phyloP scores from a whole-genome alignment of 2,888 invertebrate genomes.

The Catocala nupta region DNA sequence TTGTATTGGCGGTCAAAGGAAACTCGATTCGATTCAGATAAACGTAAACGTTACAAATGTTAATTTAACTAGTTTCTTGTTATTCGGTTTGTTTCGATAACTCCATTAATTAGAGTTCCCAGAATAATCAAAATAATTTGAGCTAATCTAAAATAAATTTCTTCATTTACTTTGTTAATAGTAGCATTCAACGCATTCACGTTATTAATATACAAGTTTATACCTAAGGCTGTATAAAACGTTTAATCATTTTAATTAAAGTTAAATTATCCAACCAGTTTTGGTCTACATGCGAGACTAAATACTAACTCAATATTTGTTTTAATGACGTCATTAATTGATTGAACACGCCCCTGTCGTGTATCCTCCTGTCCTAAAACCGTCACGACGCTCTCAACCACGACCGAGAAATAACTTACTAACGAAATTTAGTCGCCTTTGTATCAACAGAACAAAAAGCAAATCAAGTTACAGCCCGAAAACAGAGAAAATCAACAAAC shows the following conservation, averaged over 20 bases:
- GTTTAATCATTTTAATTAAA: constrained; percentile 45
- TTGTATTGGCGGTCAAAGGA: constrained; percentile 60
- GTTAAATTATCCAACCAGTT: constrained; percentile 27
- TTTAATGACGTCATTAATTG: constrained; percentile 81
- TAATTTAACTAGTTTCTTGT: constrained; percentile 51
- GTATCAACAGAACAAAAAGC: constrained; percentile 79
- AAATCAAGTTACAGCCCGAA: constrained; percentile 85
- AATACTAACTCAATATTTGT: constrained; percentile 83
- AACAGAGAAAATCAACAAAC: constrained; percentile 86
- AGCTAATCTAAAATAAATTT: constrained; percentile 36
- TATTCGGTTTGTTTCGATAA: constrained; percentile 44
- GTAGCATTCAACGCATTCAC: constrained; percentile 16
- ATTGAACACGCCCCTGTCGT: constrained; percentile 74
- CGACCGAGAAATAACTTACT: constrained; percentile 68
- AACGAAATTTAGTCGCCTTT: constrained; percentile 84
- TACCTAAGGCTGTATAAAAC: constrained; percentile 28
- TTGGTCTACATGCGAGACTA: constrained; percentile 59
- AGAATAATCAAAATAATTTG: constrained; percentile 36
- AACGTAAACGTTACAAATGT: constrained; percentile 51
- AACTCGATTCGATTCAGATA: constrained; percentile 57
- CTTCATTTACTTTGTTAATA: constrained; percentile 42
- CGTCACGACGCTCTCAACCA: constrained; percentile 74
- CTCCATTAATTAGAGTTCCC: constrained; percentile 37
- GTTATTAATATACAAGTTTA: constrained; percentile 8
- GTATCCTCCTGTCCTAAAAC: constrained; percentile 63